A percentile compares a stretch with the other conserved stretches of the same genome.
phyloP scores from a whole-genome alignment of 1,140 invertebrate genomes.

The Megathymus violae region DNA sequence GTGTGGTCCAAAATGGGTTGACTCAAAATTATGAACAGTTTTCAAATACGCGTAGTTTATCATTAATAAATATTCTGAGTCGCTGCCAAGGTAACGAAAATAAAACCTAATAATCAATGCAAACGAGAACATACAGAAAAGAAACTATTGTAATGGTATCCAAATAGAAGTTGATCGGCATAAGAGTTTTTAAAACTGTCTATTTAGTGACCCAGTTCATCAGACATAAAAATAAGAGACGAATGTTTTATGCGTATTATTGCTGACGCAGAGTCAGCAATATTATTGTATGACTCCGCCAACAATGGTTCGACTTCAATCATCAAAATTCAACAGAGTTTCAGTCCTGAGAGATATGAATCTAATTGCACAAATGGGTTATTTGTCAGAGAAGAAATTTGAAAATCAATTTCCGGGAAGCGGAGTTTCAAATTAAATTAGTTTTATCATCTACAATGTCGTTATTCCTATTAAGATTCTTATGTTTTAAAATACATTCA shows the following conservation, averaged over 20 bases:
- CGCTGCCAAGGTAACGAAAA: too few relatives aligned
- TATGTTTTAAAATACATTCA: too few relatives aligned
- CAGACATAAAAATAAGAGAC: constrained; percentile 9
- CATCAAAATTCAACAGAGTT: constrained; percentile 10
- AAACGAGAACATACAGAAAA: too few relatives aligned
- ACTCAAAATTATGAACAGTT: too few relatives aligned
- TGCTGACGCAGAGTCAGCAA: constrained; percentile 13
- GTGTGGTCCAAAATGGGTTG: too few relatives aligned
- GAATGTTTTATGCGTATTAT: constrained; percentile 17
- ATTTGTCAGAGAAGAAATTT: constrained; percentile 7
- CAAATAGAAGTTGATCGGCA: too few relatives aligned
- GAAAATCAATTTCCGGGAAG: neutral
- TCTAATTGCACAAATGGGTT: constrained; percentile 13
- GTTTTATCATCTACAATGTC: neutral
- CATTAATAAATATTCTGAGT: too few relatives aligned
- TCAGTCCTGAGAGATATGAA: constrained; percentile 16
- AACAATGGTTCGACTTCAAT: constrained; percentile 25
- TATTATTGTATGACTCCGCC: constrained; percentile 23
- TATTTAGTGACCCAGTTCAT: constrained; percentile 14
- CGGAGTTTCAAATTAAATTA: neutral
- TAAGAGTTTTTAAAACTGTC: neutral
- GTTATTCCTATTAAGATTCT: too few relatives aligned
- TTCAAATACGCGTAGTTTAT: too few relatives aligned
- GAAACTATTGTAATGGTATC: too few relatives aligned
- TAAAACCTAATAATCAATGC: too few relatives aligned